Conservation (phyloP, 2,797 vertebrate genomes). For the Carcharodon carcharias region DNA sequence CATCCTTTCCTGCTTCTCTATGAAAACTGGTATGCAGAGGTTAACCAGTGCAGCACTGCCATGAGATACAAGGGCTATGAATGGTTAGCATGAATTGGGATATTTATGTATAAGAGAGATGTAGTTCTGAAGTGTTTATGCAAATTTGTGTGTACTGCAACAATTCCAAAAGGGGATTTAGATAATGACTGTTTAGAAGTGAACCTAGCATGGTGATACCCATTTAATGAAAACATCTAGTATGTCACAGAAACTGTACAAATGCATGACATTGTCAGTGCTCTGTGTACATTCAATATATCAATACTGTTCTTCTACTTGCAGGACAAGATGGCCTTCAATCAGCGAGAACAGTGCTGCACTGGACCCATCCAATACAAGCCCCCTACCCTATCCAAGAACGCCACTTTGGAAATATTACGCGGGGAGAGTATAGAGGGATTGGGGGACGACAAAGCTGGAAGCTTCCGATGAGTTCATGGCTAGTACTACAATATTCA, state of each 20-base stretch:
- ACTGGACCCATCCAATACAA: constrained; percentile 4
- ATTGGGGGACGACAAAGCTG: constrained; percentile 21
- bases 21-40: constrained; percentile 18
- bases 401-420: constrained; percentile 27
- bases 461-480: constrained; percentile 8
- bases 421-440: constrained; percentile 25
- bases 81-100: neutral
- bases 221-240: neutral
- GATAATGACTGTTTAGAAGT: constrained; percentile 17
- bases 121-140: neutral
- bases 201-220: constrained; percentile 5
- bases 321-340: constrained; percentile 31
- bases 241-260: constrained; percentile 25
- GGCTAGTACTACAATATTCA: constrained; percentile 21
- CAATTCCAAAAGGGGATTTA: constrained; percentile 13
- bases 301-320: constrained; percentile 31
- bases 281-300: constrained; percentile 25
- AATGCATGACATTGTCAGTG: constrained; percentile 21
- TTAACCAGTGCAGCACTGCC: constrained; percentile 6
- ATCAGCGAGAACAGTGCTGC: constrained; percentile 24
- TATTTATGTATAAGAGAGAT: neutral
- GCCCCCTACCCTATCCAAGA: constrained; percentile 17
- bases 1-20: neutral
- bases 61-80: neutral
- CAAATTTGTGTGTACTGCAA: neutral